phyloP scores from a whole-genome alignment of 2,113 vertebrate species.

The Miniopterus natalensis region DNA sequence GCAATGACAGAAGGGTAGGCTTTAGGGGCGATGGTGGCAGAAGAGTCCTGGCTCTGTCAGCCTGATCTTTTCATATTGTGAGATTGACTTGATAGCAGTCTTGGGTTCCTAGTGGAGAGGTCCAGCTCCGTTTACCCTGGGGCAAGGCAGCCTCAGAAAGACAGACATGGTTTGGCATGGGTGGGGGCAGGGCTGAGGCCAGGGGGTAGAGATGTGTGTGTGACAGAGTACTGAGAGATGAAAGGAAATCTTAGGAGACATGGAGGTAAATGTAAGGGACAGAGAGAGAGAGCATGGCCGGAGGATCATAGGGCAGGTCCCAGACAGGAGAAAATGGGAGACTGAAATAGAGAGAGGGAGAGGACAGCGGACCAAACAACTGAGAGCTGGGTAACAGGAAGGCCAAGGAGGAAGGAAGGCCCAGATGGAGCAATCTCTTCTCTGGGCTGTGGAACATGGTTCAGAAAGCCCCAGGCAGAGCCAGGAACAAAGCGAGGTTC shows the following conservation, averaged over 20 bases:
- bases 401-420: constrained; percentile 68
- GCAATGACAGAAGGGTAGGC: neutral
- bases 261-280: neutral
- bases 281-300: neutral
- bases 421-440: constrained; percentile 35
- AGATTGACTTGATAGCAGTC: neutral
- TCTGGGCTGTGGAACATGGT: neutral
- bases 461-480: neutral
- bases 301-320: neutral
- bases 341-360: neutral
- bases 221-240: neutral
- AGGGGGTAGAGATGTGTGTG: neutral
- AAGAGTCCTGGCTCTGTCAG: neutral
- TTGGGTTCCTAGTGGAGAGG: neutral
- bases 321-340: neutral
- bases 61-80: neutral
- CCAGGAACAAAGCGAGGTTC: neutral
- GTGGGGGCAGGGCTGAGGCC: neutral
- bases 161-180: neutral
- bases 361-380: neutral
- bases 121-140: neutral
- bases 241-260: neutral
- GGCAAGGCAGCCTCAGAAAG: neutral
- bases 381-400: constrained; percentile 63
- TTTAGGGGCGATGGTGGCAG: neutral